Evolutionary conservation across 30 jellyfish, hydroid and myxozoan species (phyloP), one percentile per base, ranked within the genome.

Genomic region (Hydra vulgaris): DNA sequence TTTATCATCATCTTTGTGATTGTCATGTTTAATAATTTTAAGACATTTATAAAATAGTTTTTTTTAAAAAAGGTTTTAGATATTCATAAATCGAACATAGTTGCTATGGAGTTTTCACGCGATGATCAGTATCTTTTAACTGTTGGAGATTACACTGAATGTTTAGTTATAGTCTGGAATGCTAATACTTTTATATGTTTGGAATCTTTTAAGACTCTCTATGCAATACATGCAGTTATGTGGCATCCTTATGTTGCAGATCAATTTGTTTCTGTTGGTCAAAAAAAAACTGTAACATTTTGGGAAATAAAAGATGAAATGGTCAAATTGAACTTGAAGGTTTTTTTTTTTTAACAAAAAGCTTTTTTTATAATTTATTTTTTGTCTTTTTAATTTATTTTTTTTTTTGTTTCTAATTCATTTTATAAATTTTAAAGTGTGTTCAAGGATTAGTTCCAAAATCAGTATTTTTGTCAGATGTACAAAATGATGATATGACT

Each of bases 231-330:
- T 52, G 78, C 87, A 20, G 85, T 82, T 3, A 56, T 71, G 54
- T 91, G 97, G 97, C 93, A 91, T 72, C 97, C 97, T 3, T 91
- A 40, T 56, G 81, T 88, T 21, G 89, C 90, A 85, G 87, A 91
- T 73, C 96, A 91, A 67, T 83, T 91, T 27, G 94, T 88, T 0
- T 78, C 97, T 73, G 95, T 91, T 25, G 97, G 97, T 21, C 95
- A 81, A 23, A 91, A 91, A 73, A 90, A 88, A 27, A 55, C 88
- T 23, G 89, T 86, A 21, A 74, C 84, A 16, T 91, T 91, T 73
- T 91, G 97, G 97, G 70, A 79, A 18, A 76, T 90, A 17, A 91
- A 86, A 72, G 97, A 91, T 24, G 85, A 95, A 19, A 86, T 66
- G 61, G 70, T 74, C 23, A 85, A 83, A 73, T 83, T 76, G 1